Base-by-base conservation (phyloP, 2,113 vertebrate genomes). In the Oncorhynchus mykiss region DNA sequence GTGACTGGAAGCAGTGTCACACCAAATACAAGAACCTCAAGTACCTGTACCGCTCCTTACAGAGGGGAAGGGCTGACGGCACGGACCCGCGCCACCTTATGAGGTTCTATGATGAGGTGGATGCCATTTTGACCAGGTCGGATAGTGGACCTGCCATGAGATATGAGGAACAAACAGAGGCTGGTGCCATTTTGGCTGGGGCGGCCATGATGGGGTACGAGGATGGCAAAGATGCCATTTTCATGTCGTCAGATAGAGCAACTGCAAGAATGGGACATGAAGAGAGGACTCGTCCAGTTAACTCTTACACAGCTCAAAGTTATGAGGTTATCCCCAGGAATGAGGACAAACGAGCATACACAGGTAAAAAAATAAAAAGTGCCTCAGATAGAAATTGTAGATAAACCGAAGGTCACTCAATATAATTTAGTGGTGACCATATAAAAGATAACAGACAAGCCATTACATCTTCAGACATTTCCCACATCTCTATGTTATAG, bases 1-100 rank as follows among this genome's bases (percentile, higher is more conserved):
- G 94, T 9, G 95, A 97, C 91, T 96, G 94, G 95, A 98, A 96
- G 79, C 94, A 97, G 77, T 97, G 95, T 76, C 92, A 90, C 72
- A 96, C 93, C 3, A 97, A 97, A 84, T 95, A 96, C 88, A 97
- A 95, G 84, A 96, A 96, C 87, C 92, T 97, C 68, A 97, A 97
- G 91, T 96, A 96, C 2, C 91, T 96, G 71, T 96, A 97, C 80
- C 93, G 94, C 0, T 92, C 93, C 20, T 90, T 96, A 51, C 94
- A 95, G 76, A 95, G 94, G 69, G 94, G 95, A n/a, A 95, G 93
- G 60, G 83, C 81, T 0, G 93, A 84, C 25, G 93, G 80, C 27
- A 85, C 87, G 0, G 95, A 94, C 82, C 91, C 92, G 16, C 88
- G 87, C 51, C 92, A 92, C 70, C 91, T 94, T 77, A 95, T 96